Conservation (phyloP, 2,113 vertebrate genomes). For the Trogon surrucura region DNA sequence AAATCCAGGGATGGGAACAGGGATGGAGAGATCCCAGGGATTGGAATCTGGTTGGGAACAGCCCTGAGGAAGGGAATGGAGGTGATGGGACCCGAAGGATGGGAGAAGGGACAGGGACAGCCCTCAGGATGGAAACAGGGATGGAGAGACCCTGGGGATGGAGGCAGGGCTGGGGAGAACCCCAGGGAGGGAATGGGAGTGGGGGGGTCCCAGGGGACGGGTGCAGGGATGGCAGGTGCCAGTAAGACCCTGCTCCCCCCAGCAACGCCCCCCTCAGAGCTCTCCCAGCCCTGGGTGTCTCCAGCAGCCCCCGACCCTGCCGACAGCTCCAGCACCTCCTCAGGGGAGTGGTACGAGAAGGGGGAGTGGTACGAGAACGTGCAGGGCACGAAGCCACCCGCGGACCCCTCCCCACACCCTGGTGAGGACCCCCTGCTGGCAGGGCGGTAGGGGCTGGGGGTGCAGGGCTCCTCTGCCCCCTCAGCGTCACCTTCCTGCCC, state of each 20-base stretch:
- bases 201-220: not conserved
- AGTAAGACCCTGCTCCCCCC: not conserved
- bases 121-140: no score
- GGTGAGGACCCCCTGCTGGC: not conserved
- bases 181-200: no score
- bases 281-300: not conserved
- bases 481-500: not conserved
- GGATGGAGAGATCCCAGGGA: not conserved
- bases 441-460: not conserved
- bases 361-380: not conserved
- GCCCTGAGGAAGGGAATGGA: no score
- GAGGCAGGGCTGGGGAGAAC: not conserved
- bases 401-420: not conserved
- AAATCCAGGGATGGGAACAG: not conserved
- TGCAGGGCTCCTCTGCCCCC: not conserved
- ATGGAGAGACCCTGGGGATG: not conserved
- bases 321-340: conserved; percentile 76
- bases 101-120: not conserved
- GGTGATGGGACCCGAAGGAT: not conserved
- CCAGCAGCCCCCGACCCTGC: not conserved
- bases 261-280: accelerated
- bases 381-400: accelerated
- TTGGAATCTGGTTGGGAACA: no score
- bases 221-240: not conserved
- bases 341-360: conserved; percentile 78